A percentile compares a stretch with the other conserved stretches of the same genome.
These are phyloP conservation scores for Mamestra brassicae DNA, from an alignment of 2,888 invertebrate species.

Conservation along the genomic window DNA sequence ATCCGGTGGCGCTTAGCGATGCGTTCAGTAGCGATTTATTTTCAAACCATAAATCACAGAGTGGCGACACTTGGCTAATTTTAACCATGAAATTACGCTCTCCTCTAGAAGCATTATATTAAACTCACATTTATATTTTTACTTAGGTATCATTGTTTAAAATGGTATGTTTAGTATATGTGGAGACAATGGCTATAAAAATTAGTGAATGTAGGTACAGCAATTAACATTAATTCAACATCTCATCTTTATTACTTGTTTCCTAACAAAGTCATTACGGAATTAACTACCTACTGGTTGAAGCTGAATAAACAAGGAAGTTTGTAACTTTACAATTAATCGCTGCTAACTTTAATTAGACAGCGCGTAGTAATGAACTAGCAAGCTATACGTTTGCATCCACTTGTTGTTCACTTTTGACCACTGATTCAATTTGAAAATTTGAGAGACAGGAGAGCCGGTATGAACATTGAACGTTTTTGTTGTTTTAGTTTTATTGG, in stretches of 20 bases:
- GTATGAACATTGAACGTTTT: neutral
- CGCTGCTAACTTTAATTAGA: slow-evolving; percentile 81
- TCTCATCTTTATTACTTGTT: slow-evolving; percentile 68
- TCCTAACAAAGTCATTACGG: slow-evolving; percentile 71
- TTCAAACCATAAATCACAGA: slow-evolving; percentile 72
- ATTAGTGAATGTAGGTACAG: slow-evolving; percentile 26
- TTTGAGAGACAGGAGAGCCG: neutral
- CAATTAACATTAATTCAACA: slow-evolving; percentile 65
- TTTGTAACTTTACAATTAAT: slow-evolving; percentile 78
- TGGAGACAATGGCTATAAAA: slow-evolving; percentile 21
- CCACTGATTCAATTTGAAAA: slow-evolving; percentile 25
- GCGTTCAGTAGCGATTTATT: slow-evolving; percentile 77
- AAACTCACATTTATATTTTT: neutral
- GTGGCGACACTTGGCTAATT: slow-evolving; percentile 69
- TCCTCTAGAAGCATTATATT: neutral
- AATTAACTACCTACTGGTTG: slow-evolving; percentile 68
- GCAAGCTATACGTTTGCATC: slow-evolving; percentile 54
- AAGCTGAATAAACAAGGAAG: slow-evolving; percentile 80
- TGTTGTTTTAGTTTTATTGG: neutral
- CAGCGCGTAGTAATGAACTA: slow-evolving; percentile 70
- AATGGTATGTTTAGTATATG: neutral
- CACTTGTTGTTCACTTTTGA: slow-evolving; percentile 27
- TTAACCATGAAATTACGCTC: slow-evolving; percentile 58
- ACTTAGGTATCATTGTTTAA: neutral
- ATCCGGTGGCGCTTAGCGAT: slow-evolving; percentile 79